phyloP scores from a whole-genome alignment of 2,113 vertebrate species.

The Vireo altiloquus region DNA sequence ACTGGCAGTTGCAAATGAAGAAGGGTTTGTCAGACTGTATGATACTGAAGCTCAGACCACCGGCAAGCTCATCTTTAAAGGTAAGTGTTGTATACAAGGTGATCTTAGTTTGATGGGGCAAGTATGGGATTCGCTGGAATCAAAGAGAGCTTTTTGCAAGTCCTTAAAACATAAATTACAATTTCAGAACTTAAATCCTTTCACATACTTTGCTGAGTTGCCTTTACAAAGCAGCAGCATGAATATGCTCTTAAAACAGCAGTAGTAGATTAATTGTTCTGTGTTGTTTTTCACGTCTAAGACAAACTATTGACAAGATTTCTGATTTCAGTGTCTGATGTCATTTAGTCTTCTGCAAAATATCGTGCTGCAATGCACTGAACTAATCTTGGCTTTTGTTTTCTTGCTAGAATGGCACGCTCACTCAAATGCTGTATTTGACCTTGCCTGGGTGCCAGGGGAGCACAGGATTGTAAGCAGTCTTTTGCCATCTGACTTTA shows the following conservation, averaged over 20 bases:
- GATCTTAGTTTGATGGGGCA: background rate
- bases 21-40: slow-evolving; percentile 90
- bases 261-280: background rate
- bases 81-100: slow-evolving; percentile 55
- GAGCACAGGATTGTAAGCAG: slow-evolving; percentile 86
- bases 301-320: background rate
- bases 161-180: background rate
- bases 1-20: slow-evolving; percentile 92
- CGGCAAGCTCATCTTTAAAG: slow-evolving; percentile 79
- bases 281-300: background rate
- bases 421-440: slow-evolving; percentile 96
- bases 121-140: background rate
- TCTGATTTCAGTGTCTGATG: background rate
- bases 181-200: background rate
- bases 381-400: slow-evolving; percentile 33
- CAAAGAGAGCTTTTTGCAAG: background rate
- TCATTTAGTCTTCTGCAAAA: background rate
- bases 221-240: background rate
- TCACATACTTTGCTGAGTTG: background rate
- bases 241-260: background rate
- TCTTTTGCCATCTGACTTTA: background rate
- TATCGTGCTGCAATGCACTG: background rate
- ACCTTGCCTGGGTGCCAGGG: slow-evolving; percentile 93
- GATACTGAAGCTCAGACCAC: slow-evolving; percentile 77
- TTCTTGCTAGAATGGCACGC: slow-evolving; percentile 88